Percentiles rank a stretch among this genome's conserved stretches.
phyloP scores from a whole-genome alignment of 2,113 vertebrate genomes.

The Empidonax alnorum region DNA sequence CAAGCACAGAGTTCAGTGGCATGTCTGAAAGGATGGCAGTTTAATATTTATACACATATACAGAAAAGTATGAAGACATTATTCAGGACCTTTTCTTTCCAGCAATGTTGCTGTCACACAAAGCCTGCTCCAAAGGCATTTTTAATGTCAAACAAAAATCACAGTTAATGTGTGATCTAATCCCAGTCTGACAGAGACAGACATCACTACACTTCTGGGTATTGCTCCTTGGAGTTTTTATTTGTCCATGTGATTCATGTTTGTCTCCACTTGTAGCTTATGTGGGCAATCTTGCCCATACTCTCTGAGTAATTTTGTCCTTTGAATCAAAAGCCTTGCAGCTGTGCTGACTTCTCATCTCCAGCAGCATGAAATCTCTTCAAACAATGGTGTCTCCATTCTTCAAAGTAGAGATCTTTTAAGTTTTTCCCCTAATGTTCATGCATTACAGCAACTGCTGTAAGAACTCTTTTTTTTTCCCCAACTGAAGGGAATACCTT shows the following conservation, averaged over 20 bases:
- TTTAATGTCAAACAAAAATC: conserved; percentile 26
- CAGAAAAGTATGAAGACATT: conserved; percentile 26
- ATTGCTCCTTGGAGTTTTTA: not conserved
- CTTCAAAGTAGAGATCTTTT: not conserved
- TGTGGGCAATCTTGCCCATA: not conserved
- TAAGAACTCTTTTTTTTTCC: not conserved
- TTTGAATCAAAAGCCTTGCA: not conserved
- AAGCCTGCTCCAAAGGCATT: conserved; percentile 3
- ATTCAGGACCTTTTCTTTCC: conserved; percentile 52
- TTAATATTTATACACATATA: conserved; percentile 49
- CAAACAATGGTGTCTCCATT: not conserved
- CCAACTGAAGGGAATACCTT: not conserved
- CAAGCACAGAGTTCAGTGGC: conserved; percentile 41
- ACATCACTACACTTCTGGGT: not conserved
- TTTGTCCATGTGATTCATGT: not conserved
- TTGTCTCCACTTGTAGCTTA: not conserved
- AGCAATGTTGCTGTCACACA: not conserved
- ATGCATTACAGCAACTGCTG: not conserved
- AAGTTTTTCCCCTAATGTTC: not conserved
- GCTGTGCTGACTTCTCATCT: not conserved
- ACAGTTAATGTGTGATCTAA: not conserved
- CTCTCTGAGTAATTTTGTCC: not conserved
- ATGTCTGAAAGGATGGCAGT: conserved; percentile 42
- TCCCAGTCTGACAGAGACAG: not conserved
- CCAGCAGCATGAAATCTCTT: not conserved